Evolutionary conservation across 2,888 invertebrate genomes (phyloP), one percentile per base, ranked within the genome.

Genomic region (Megalurothrips usitatus): DNA sequence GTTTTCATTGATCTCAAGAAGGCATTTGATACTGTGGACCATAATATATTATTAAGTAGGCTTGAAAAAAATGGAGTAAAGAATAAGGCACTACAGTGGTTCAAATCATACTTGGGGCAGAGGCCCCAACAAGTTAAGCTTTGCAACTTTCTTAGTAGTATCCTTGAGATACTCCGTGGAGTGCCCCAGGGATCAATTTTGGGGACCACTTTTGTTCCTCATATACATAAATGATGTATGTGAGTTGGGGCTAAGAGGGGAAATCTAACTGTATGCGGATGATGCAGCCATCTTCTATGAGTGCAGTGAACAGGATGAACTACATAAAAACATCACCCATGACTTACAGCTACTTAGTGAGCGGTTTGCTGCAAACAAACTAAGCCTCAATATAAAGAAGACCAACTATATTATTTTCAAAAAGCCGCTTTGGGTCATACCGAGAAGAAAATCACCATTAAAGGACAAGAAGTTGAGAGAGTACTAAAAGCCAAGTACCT

Each of bases 11-110:
- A 83, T 68, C 49, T 82, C 19, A 80, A 75, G 1, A 83, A 83
- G 63, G 83, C 83, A 11, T 83, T 83, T 75, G 81, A 83, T 52
- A 80, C 78, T 43, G 82, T 83, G 17, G 79, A 82, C 63, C 82
- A 80, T 75, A 43, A 23, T 47, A 80, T 82, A 11, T 78, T 82
- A 26, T 17, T 80, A 47, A 28, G 68, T 58, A 82, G 49, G 58
- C 78, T 81, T 12, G n/a, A 79, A 1, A 48, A 58, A 49, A 47
- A 58, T 49, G 83, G 82, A 23, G 80, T 83, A n/a, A 79, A 81
- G 75, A 81, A 81, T 28, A 58, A 26, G 10, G 81, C 82, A 63
- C 58, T 43, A 12, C n/a, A 63, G 26, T 80, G 80, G 80, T 78
- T 82, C 8, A 23, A 26, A 78, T 81, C 81, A 26, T 82, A 82